A percentile compares a stretch with the other conserved stretches of the same genome.
These are phyloP conservation scores for Portunus trituberculatus DNA, from an alignment of 1,140 invertebrate genomes.

Conservation along the genomic window DNA sequence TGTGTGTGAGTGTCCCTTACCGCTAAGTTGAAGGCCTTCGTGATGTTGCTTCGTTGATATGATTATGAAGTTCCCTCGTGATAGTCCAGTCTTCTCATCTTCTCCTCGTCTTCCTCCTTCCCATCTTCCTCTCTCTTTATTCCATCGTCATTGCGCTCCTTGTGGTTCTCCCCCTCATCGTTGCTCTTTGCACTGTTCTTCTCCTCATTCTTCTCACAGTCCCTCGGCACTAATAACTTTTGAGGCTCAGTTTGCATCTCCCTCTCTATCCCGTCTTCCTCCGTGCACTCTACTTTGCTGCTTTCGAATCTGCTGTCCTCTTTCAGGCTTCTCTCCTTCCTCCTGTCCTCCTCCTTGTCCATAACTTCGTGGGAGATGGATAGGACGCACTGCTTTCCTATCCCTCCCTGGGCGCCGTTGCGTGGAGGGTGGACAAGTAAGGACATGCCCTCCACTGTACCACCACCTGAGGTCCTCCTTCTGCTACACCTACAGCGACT, in stretches of 20 bases:
- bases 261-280: not conserved
- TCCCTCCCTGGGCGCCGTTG: not conserved
- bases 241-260: not conserved
- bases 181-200: not conserved
- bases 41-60: not conserved
- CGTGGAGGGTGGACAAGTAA: conserved; percentile 40
- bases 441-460: conserved; percentile 52
- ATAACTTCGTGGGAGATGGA: not conserved
- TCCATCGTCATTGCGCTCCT: not conserved
- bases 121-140: not conserved
- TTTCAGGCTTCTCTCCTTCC: not conserved
- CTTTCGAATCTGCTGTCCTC: not conserved
- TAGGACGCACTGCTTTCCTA: not conserved
- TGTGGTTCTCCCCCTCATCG: not conserved
- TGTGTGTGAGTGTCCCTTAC: conserved; percentile 39
- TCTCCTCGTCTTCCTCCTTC: not conserved
- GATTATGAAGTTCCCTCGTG: not conserved
- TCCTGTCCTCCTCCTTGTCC: not conserved
- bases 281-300: not conserved
- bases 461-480: not conserved
- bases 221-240: not conserved
- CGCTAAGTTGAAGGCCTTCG: not conserved
- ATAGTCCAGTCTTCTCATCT: not conserved
- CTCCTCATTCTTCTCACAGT: not conserved
- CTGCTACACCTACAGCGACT: not conserved